phyloP scores from a whole-genome alignment of 2,888 invertebrate genomes.

The Drosophila histrio region DNA sequence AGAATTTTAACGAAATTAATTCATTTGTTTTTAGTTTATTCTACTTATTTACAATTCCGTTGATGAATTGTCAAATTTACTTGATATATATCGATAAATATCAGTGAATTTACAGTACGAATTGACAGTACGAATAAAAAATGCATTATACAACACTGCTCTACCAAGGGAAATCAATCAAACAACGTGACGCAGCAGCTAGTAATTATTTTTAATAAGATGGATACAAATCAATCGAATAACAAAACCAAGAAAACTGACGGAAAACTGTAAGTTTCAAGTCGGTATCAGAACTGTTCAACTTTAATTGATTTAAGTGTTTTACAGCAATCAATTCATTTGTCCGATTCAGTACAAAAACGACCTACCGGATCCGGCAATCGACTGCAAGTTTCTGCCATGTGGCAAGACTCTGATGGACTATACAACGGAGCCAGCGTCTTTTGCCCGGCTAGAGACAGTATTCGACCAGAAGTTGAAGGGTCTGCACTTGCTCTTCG shows the following conservation, averaged over 20 bases:
- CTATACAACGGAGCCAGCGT: conserved; percentile 31
- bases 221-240: conserved; percentile 18
- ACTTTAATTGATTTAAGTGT: not conserved
- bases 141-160: not conserved
- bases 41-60: too few species aligned
- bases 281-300: not conserved
- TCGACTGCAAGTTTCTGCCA: conserved; percentile 49
- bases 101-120: too few species aligned
- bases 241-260: not conserved
- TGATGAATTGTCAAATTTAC: too few species aligned
- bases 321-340: conserved; percentile 31
- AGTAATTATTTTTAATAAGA: not conserved
- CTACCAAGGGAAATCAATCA: not conserved
- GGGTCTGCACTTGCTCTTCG: conserved; percentile 51
- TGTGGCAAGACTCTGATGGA: conserved; percentile 39
- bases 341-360: conserved; percentile 26
- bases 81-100: too few species aligned
- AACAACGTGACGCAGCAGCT: not conserved
- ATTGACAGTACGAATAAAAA: too few species aligned
- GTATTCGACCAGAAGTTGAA: conserved; percentile 17
- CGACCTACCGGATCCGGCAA: conserved; percentile 34
- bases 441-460: conserved; percentile 30
- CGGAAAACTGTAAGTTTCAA: conserved; percentile 26
- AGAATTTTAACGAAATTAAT: too few species aligned
- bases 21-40: too few species aligned